phyloP scores from a whole-genome alignment of 92 coral and sea anemone genomes.

The Muricea muricata region DNA sequence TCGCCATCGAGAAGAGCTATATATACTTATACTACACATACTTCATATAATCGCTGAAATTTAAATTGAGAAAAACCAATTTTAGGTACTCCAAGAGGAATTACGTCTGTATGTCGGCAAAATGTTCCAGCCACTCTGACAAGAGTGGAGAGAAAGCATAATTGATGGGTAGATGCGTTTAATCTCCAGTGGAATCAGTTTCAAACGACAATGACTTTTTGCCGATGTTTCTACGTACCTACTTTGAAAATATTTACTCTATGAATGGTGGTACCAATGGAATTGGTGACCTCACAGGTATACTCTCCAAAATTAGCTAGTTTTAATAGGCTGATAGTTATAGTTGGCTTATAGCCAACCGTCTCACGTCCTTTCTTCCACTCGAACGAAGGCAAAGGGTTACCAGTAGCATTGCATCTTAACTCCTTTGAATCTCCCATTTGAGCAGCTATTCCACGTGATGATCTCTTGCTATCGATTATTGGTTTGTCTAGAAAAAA shows the following conservation, averaged over 20 bases:
- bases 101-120: too few species aligned
- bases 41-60: too few species aligned
- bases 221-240: constrained; percentile 88
- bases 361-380: constrained; percentile 77
- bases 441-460: constrained; percentile 58
- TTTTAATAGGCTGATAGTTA: constrained; percentile 60
- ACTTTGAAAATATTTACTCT: constrained; percentile 73
- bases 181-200: too few species aligned
- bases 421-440: constrained; percentile 48
- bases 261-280: constrained; percentile 67
- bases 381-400: constrained; percentile 79
- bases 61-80: too few species aligned
- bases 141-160: not conserved
- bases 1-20: too few species aligned
- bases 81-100: too few species aligned
- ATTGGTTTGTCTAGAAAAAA: constrained; percentile 72
- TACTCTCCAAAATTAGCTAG: constrained; percentile 75
- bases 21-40: too few species aligned
- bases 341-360: constrained; percentile 41
- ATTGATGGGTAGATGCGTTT: too few species aligned
- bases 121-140: not conserved
- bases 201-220: too few species aligned
- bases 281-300: constrained; percentile 73
- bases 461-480: constrained; percentile 77
- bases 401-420: constrained; percentile 78